Base-by-base conservation (phyloP, 2,797 vertebrate genomes). In the Scyliorhinus canicula region DNA sequence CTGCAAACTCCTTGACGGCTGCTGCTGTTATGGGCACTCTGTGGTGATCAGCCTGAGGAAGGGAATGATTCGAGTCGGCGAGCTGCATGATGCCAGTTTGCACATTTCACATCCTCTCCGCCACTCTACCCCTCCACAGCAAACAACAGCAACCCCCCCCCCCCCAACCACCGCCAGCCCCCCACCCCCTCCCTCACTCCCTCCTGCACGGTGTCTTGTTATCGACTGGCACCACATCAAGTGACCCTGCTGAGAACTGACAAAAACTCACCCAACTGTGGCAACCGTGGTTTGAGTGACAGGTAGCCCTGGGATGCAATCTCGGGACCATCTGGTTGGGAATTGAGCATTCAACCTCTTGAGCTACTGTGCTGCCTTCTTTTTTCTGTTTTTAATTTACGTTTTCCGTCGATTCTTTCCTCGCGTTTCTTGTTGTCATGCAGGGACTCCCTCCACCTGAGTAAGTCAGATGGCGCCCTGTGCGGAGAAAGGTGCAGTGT, bases 251-350 rank as follows among this genome's bases (percentile, higher is more conserved):
- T 94, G 93, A 50, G 65, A 94, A 69, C 93, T 94, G 93, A 71
- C 93, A 94, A 94, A 74, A 71, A 94, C 93, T 74, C 93, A 94
- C 93, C 93, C 93, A 94, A 74, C 67, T 94, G 93, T 74, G 93
- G 93, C 93, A 52, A 94, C 65, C 4, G 44, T 74, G 93, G n/a
- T 74, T 35, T 94, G 93, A 94, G 67, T 94, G 93, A 94, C 93
- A 71, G 93, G 67, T 94, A 69, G 65, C 65, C 93, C 93, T 94
- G 93, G 93, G 93, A 94, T 28, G 47, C 63, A 67, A 47, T 74
- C 47, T 35, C 26, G 69, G 12, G 65, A 50, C 93, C 93, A 94
- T 94, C 93, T 94, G 93, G 93, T 94, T 94, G 93, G 93, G 93
- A 94, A 94, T 94, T 94, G 65, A 71, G 31, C 31, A 55, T 55